Base-by-base conservation (phyloP, 2,113 vertebrate genomes). In the Entomyzon cyanotis region DNA sequence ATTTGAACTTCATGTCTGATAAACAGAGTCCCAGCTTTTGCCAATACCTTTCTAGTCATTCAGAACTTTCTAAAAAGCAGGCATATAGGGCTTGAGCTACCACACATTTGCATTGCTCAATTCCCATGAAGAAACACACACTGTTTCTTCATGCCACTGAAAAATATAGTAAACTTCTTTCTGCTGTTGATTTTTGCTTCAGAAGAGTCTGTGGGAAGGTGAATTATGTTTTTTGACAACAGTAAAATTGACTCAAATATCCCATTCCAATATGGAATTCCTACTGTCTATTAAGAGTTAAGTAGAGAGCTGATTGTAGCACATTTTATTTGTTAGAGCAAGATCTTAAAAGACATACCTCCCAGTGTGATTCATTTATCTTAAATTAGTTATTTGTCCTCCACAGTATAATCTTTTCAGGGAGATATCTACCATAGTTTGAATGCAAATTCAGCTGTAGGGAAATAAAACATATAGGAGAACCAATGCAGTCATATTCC, bases 361-460 rank as follows among this genome's bases (percentile, higher is more conserved):
- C 68, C 84, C 41, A 37, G 47, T 63, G 21, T 62, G 79, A 94
- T 94, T 87, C 20, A 56, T 90, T 97, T 91, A 68, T 81, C 63
- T 84, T 93, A 89, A 95, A 93, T 94, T 88, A 91, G 37, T 50
- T 91, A 75, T 88, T 96, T 96, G 63, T 81, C 44, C 63, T 94
- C 69, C 47, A 47, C 31, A 5, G 47, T 84, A 67, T 82, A 89
- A 94, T 86, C 65, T 86, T 94, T 94, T 62, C 69, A 87, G 86
- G 46, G 31, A 91, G 60, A 53, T 60, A 46, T 11, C 46, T 82
- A 84, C 86, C 33, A 39, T 19, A 65, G 44, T 95, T 80, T 91
- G 77, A 96, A 94, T 91, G 81, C 24, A 91, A 89, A 78, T 78
- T 80, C 63, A 62, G 6, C 80, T n/a, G 52, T 15, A 69, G 74